These are phyloP conservation scores for Xylocopa sonorina DNA, from an alignment of 1,140 invertebrate genomes.

Conservation along the genomic window DNA sequence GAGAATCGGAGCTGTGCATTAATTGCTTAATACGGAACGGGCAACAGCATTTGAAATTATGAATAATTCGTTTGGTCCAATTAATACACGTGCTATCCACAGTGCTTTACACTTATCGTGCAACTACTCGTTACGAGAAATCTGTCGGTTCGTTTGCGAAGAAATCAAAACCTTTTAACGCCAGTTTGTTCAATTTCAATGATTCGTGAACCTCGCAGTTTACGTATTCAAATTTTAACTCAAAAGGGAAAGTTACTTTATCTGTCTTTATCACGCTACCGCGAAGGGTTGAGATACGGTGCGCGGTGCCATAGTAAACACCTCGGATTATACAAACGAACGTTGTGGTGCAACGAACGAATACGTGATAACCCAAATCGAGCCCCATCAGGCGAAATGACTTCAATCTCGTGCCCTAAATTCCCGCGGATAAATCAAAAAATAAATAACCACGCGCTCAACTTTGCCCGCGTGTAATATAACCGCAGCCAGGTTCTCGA, in stretches of 20 bases:
- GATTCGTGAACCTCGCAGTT: too few species aligned
- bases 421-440: not conserved
- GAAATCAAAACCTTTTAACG: not conserved
- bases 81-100: not conserved
- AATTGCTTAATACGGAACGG: constrained; percentile 16
- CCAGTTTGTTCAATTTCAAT: not conserved
- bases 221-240: too few species aligned
- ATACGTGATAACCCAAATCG: not conserved
- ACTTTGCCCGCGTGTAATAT: not conserved
- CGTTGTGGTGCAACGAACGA: not conserved
- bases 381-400: not conserved
- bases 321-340: not conserved
- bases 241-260: too few species aligned
- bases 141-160: not conserved
- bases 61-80: constrained; percentile 20
- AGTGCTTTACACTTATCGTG: too few species aligned
- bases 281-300: too few species aligned
- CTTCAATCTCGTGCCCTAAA: not conserved
- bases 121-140: not conserved
- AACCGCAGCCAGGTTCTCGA: constrained; percentile 3
- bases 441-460: not conserved
- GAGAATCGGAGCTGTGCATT: constrained; percentile 4
- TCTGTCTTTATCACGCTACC: too few species aligned
- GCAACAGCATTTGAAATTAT: constrained; percentile 18
- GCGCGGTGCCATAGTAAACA: too few species aligned